Conservation (phyloP, 2,797 vertebrate genomes). For the Anguilla obscura region DNA sequence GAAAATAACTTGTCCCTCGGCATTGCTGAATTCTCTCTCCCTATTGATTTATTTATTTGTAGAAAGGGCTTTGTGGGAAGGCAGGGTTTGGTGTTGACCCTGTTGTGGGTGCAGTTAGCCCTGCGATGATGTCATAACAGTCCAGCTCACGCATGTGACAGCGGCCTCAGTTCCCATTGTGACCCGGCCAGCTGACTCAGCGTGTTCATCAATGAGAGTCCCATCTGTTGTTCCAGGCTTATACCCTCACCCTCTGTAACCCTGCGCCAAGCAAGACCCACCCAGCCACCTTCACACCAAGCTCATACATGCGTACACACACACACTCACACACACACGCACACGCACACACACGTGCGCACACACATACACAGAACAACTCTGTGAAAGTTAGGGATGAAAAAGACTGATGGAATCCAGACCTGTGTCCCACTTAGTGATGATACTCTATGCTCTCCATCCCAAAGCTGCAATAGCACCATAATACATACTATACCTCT, state of each 20-base stretch:
- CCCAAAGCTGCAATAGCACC: neutral
- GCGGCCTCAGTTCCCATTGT: conserved; percentile 47
- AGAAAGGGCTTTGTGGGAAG: neutral
- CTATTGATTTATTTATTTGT: neutral
- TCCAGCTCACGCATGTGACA: conserved; percentile 16
- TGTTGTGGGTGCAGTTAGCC: neutral
- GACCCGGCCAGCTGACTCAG: conserved; percentile 54
- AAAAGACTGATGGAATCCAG: neutral
- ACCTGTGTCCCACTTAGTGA: neutral
- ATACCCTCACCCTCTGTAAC: conserved; percentile 21
- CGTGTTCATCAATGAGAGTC: conserved; percentile 48
- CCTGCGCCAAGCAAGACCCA: neutral
- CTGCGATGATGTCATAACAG: conserved; percentile 15
- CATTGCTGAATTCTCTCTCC: neutral
- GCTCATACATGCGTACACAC: conserved; percentile 14
- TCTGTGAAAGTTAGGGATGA: neutral
- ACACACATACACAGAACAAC: conserved; percentile 10
- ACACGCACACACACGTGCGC: neutral
- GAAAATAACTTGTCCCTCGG: too few species aligned
- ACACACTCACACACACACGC: conserved; percentile 11
- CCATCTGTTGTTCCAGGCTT: conserved; percentile 49
- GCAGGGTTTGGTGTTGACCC: neutral
- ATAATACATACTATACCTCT: neutral
- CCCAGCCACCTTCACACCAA: neutral
- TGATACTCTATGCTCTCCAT: neutral